phyloP scores from a whole-genome alignment of 2,797 vertebrate genomes.

The Syndactyla subalaris region DNA sequence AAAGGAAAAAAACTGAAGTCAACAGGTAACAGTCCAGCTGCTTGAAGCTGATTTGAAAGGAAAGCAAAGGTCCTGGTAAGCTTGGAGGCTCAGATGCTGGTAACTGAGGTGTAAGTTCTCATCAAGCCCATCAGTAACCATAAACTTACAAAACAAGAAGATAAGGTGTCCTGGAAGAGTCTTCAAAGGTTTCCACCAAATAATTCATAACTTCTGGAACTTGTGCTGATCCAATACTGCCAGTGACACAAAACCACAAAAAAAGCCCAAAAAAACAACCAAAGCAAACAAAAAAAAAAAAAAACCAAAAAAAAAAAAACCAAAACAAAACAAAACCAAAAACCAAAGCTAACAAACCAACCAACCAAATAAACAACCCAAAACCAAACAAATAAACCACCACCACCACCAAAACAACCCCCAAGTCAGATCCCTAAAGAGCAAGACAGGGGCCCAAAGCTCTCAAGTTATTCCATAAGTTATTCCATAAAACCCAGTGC shows the following conservation, averaged over 20 bases:
- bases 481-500: neutral
- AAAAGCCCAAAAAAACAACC: neutral
- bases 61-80: neutral
- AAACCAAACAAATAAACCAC: neutral
- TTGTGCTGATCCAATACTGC: neutral
- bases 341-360: too few species aligned
- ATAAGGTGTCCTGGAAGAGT: neutral
- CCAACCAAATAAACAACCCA: neutral
- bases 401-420: neutral
- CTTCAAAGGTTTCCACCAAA: neutral
- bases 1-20: neutral
- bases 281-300: neutral
- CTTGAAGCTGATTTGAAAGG: neutral
- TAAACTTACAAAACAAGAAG: neutral
- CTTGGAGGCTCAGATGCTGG: neutral
- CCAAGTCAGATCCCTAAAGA: neutral
- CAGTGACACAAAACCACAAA: neutral
- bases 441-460: neutral
- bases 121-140: neutral
- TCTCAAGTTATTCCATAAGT: neutral
- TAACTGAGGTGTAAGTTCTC: neutral
- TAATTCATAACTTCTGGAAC: neutral
- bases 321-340: neutral
- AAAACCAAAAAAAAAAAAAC: neutral
- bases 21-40: neutral